Evolutionary conservation across 2,888 invertebrate genomes (phyloP).

Genomic region (Prosapia bicincta): DNA sequence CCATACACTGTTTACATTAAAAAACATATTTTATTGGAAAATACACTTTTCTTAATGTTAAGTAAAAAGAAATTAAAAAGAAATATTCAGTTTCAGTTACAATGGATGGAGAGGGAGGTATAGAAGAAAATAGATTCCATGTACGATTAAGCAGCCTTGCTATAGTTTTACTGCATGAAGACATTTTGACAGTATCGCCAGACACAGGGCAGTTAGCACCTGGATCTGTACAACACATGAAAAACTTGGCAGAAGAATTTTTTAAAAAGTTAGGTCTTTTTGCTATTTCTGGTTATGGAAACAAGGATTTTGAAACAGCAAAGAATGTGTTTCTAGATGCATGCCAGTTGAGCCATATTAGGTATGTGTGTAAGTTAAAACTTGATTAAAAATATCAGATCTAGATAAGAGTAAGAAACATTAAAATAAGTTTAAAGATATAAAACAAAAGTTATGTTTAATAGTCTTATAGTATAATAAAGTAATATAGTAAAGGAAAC

Average conservation of each 20-base stretch:
- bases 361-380: too few species aligned
- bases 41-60: too few species aligned
- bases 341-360: conserved; percentile 65
- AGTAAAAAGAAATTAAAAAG: too few species aligned
- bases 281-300: conserved; percentile 55
- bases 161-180: conserved; percentile 79
- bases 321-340: conserved; percentile 61
- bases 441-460: too few species aligned
- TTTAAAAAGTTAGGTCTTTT: conserved; percentile 62
- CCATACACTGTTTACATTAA: too few species aligned
- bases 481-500: too few species aligned
- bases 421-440: too few species aligned
- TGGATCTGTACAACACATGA: conserved; percentile 58
- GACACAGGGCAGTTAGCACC: conserved; percentile 51
- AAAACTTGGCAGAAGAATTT: conserved; percentile 62
- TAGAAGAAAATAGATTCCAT: conserved; percentile 67
- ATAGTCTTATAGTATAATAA: too few species aligned
- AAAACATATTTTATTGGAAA: too few species aligned
- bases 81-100: not conserved
- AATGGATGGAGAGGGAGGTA: conserved; percentile 52
- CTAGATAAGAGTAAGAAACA: too few species aligned
- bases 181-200: conserved; percentile 59
- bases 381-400: too few species aligned
- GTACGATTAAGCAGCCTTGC: conserved; percentile 70
- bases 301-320: conserved; percentile 59